Evolutionary conservation across 1,140 invertebrate genomes (phyloP).

Genomic region (Nomia melanderi): DNA sequence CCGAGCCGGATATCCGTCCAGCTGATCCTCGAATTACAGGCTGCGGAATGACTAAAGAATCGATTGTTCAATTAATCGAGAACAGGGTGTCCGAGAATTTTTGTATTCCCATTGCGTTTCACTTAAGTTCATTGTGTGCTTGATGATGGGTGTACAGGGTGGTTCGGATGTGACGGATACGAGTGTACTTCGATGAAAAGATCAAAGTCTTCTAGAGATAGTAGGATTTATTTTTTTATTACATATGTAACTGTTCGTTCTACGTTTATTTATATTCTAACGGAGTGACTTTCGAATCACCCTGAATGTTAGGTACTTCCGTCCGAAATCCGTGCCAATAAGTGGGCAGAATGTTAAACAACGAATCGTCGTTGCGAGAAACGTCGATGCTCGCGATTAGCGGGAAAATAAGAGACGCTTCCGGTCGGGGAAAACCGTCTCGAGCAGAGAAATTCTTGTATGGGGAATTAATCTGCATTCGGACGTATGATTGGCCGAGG

Average conservation of each 20-base stretch:
- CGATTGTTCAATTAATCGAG: background rate
- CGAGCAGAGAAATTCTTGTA: background rate
- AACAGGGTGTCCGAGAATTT: background rate
- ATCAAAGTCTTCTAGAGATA: too few species aligned
- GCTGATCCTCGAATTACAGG: background rate
- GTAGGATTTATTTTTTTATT: too few species aligned
- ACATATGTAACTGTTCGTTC: too few species aligned
- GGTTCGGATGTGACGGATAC: too few species aligned
- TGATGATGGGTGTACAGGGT: background rate
- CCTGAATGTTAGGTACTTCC: too few species aligned
- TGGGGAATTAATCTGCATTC: background rate
- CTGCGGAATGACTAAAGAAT: background rate
- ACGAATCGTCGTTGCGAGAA: too few species aligned
- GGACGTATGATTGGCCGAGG: background rate
- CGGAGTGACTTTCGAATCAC: too few species aligned
- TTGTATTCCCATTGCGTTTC: background rate
- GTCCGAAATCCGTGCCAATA: background rate
- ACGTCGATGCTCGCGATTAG: too few species aligned
- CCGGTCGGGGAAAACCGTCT: background rate
- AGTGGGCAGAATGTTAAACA: background rate
- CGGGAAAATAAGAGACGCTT: background rate
- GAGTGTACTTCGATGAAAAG: too few species aligned
- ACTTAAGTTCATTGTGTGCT: too few species aligned
- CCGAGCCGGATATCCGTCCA: background rate
- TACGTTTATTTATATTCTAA: too few species aligned